Conservation (phyloP, 2,797 vertebrate species). For the Heliangelus exortis region DNA sequence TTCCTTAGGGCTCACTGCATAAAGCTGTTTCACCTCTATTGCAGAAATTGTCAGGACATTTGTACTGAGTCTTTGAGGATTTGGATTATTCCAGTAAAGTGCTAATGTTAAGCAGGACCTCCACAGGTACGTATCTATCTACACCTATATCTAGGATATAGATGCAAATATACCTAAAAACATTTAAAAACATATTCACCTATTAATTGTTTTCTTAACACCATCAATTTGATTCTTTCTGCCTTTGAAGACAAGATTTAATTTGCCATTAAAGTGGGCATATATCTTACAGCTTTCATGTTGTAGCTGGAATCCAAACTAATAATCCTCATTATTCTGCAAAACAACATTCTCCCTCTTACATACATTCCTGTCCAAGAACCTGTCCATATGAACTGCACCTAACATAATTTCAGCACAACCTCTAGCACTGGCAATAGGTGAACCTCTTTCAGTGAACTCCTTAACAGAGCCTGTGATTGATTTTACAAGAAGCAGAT, state of each 20-base stretch:
- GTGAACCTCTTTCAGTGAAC: neutral
- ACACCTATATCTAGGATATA: neutral
- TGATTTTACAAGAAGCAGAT: neutral
- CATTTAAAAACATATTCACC: fast-evolving
- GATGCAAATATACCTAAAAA: neutral
- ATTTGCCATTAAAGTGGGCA: neutral
- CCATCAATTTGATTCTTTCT: neutral
- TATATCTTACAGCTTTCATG: neutral
- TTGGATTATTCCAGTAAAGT: neutral
- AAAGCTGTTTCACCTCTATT: neutral
- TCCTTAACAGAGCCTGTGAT: neutral
- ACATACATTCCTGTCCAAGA: neutral
- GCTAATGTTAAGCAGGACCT: neutral
- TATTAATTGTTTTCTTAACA: neutral
- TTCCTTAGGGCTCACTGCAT: neutral
- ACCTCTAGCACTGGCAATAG: neutral
- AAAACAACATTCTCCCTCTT: neutral
- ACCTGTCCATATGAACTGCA: neutral
- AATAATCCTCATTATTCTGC: neutral
- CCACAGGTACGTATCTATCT: neutral
- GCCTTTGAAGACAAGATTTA: neutral
- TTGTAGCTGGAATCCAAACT: neutral
- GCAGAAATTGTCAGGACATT: neutral
- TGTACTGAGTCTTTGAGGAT: neutral
- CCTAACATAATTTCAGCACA: neutral